Conservation (phyloP, 2,113 vertebrate genomes). For the Lepus timidus region DNA sequence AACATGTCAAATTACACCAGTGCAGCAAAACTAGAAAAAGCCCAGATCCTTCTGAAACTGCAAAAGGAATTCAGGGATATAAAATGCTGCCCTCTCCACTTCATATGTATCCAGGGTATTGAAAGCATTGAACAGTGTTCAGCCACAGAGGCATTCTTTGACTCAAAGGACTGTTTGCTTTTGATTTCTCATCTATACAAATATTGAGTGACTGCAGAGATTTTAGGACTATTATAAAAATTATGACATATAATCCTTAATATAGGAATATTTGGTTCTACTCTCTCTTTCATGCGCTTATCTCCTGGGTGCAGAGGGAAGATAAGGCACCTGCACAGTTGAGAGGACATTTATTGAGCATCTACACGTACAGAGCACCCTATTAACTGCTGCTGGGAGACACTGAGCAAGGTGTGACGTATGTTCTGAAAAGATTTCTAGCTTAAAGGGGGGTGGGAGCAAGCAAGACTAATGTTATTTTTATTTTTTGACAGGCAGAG, state of each 20-base stretch:
- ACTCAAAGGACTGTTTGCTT: constrained; percentile 67
- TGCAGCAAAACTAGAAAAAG: constrained; percentile 72
- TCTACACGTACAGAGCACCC: constrained; percentile 29
- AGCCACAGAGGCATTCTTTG: constrained; percentile 48
- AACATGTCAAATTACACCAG: constrained; percentile 79
- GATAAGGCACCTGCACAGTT: constrained; percentile 70
- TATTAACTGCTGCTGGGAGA: constrained; percentile 56
- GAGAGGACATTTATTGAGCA: constrained; percentile 66
- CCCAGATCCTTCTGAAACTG: constrained; percentile 74
- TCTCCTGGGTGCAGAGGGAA: constrained; percentile 68
- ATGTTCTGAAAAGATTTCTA: constrained; percentile 62
- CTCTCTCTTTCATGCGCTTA: constrained; percentile 69
- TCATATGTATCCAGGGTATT: constrained; percentile 43
- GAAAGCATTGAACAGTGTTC: constrained; percentile 60
- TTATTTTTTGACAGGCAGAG: background rate
- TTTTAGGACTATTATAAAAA: constrained; percentile 75
- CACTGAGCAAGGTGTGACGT: constrained; percentile 48
- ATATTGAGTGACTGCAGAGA: constrained; percentile 66
- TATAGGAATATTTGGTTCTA: constrained; percentile 44
- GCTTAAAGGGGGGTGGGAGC: background rate
- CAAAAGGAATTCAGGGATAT: constrained; percentile 72
- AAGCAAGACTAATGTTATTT: constrained; percentile 4
- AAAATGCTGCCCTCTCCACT: constrained; percentile 57
- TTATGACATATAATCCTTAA: constrained; percentile 66
- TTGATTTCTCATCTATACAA: constrained; percentile 72